Evolutionary conservation across 1,140 invertebrate genomes (phyloP).

Genomic region (Brachionus koreanus): DNA sequence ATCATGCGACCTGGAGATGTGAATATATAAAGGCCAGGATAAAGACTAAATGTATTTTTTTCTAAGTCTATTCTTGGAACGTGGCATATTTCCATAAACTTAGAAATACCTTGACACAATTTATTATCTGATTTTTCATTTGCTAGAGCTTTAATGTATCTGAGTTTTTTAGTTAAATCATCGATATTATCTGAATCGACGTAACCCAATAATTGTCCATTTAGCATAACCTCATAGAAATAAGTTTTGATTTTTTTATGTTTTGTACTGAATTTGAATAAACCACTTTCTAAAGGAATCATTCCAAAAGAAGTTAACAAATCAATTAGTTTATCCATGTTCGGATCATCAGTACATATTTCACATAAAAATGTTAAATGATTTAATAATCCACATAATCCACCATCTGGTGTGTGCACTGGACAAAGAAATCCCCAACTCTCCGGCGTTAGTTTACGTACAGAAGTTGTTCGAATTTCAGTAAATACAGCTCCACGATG

Average conservation of each 20-base stretch:
- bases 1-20: conserved; percentile 78
- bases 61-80: conserved; percentile 65
- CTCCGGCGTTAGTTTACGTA: conserved; percentile 86
- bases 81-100: conserved; percentile 72
- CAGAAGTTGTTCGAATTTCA: conserved; percentile 90
- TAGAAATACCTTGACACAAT: not conserved
- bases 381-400: conserved; percentile 93
- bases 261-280: not conserved
- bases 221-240: conserved; percentile 37
- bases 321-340: not conserved
- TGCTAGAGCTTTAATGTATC: not conserved
- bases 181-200: conserved; percentile 22
- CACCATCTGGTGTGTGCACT: conserved; percentile 94
- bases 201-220: conserved; percentile 31
- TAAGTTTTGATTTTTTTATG: not conserved
- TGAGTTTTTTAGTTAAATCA: conserved; percentile 13
- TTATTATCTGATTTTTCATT: not conserved
- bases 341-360: conserved; percentile 48
- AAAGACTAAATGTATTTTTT: conserved; percentile 59
- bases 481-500: conserved; percentile 92
- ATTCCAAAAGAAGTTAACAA: conserved; percentile 22
- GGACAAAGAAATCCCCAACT: conserved; percentile 99
- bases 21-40: conserved; percentile 85
- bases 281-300: conserved; percentile 2
- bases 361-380: conserved; percentile 73